These are phyloP conservation scores for Glyphotaelius pellucidus DNA, from an alignment of 2,888 invertebrate genomes.

Conservation along the genomic window DNA sequence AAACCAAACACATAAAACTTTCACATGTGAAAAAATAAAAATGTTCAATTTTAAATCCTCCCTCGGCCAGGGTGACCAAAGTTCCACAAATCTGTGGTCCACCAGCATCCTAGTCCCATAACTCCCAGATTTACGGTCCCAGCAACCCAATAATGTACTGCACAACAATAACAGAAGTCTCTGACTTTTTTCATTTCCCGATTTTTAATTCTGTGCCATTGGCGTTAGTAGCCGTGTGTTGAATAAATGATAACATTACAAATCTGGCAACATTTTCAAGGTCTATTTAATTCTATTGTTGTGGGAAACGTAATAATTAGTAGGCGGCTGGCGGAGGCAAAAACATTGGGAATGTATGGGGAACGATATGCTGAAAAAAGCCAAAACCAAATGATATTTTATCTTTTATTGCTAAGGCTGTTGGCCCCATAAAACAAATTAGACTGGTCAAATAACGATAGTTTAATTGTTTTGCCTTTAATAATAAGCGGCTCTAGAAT, in stretches of 20 bases:
- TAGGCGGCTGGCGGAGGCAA: too few relatives aligned
- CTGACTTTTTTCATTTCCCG: not conserved
- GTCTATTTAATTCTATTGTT: not conserved
- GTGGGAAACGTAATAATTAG: too few relatives aligned
- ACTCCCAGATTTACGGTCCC: not conserved
- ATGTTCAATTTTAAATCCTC: not conserved
- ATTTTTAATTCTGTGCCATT: not conserved
- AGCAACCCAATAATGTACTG: not conserved
- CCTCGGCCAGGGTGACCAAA: not conserved
- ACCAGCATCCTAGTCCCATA: not conserved
- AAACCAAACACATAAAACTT: not conserved
- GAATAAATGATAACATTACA: not conserved
- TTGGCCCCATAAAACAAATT: too few relatives aligned
- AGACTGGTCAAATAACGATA: too few relatives aligned
- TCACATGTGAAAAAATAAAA: not conserved
- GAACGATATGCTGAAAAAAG: too few relatives aligned
- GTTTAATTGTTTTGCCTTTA: too few relatives aligned
- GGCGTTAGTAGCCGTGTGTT: not conserved
- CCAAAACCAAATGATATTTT: too few relatives aligned
- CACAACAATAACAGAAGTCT: not conserved
- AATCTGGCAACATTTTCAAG: not conserved
- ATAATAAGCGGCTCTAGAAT: too few relatives aligned
- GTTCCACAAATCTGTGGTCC: not conserved
- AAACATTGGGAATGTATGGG: too few relatives aligned
- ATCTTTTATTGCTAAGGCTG: too few relatives aligned